Evolutionary conservation across 2,113 vertebrate genomes (phyloP), one percentile per base, ranked within the genome.

Genomic region (Oncorhynchus masou): DNA sequence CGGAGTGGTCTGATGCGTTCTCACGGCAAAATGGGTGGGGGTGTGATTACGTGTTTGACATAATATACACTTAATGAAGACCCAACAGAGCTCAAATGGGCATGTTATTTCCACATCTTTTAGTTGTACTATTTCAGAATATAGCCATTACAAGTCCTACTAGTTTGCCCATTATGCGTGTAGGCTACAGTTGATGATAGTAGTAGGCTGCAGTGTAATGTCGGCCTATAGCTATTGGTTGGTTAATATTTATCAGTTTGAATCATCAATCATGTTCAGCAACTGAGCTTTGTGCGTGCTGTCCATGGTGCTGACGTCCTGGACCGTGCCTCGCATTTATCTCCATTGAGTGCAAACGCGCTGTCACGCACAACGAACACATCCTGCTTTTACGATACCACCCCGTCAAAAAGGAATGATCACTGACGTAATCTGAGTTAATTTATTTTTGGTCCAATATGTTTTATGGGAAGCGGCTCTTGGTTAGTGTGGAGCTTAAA

Each of bases 301-400:
- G 81, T 85, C 76, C 85, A 39, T 25, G 83, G 87, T 84, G 76
- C 87, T 88, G 81, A 81, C 74, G 67, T 5, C 70, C 24, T 75
- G 45, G 24, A 70, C 16, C 4, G 5, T 24, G 20, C 22, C 16
- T 31, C 49, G 62, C 54, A 29, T 74, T 76, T 45, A 59, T 73
- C 70, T 65, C 65, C 34, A 75, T 75, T 24, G 7, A 31, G 27
- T 67, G 6, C 9, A 45, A 45, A 45, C 39, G 39, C 39, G 39
- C 27, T 67, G 65, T 31, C 27, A 31, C 4, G 27, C 24, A 67
- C 15, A 16, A 67, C 13, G 27, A 59, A 8, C 60, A 45, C 49
- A 24, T 69, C 70, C 45, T 64, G 20, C 71, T 19, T 64, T 62
- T n/a, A 27, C 13, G 4, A 16, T 4, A 39, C 65, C 15, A 27